Evolutionary conservation across 2,888 invertebrate genomes (phyloP).

Genomic region (Dermolepida albohirtum): DNA sequence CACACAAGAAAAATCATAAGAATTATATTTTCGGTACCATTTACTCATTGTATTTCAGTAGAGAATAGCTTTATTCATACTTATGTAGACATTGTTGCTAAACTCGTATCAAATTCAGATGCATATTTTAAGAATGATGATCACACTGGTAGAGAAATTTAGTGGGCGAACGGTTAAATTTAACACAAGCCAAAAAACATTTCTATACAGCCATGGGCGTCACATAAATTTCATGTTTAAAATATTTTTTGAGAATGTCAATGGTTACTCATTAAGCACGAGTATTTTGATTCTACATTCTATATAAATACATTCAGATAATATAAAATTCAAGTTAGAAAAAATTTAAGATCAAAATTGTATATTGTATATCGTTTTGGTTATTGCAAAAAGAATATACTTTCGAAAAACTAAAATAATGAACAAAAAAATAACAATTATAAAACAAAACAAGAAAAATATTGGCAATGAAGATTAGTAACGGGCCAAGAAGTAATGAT

Average conservation of each 20-base stretch:
- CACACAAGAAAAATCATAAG: no score
- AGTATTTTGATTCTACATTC: neutral
- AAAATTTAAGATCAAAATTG: no score
- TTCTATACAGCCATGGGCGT: constrained; percentile 37
- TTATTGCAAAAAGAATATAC: no score
- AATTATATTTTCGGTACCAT: no score
- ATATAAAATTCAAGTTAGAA: no score
- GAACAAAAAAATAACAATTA: no score
- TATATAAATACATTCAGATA: no score
- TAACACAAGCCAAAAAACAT: constrained; percentile 45
- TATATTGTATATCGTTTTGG: no score
- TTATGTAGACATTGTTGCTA: constrained; percentile 10
- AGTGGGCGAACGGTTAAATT: constrained; percentile 48
- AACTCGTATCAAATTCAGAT: constrained; percentile 16
- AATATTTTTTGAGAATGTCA: constrained; percentile 11
- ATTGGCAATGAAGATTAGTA: no score
- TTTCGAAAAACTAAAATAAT: no score
- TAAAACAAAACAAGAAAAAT: no score
- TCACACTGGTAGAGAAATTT: constrained; percentile 30
- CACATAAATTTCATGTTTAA: constrained; percentile 18
- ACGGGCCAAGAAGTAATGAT: no score
- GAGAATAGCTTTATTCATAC: neutral
- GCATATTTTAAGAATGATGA: constrained; percentile 41
- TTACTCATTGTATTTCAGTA: neutral
- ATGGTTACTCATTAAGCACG: neutral